Conservation (phyloP, 2,888 invertebrate species). For the Teinopalpus imperialis region DNA sequence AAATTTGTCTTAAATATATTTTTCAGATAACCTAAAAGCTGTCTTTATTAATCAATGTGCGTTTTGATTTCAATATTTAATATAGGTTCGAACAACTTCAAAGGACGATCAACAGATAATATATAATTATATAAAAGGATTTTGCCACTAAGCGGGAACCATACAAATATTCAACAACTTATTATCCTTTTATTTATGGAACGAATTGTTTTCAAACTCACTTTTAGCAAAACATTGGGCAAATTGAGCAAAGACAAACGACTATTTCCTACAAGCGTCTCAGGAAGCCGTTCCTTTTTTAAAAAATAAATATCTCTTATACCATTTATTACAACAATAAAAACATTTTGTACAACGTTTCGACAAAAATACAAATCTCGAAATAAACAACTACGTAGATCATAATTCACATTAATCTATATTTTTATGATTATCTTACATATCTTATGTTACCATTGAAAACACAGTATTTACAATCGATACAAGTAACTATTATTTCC, state of each 20-base stretch:
- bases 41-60: constrained; percentile 44
- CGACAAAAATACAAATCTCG: constrained; percentile 54
- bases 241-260: constrained; percentile 70
- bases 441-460: constrained; percentile 9
- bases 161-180: constrained; percentile 14
- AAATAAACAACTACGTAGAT: constrained; percentile 34
- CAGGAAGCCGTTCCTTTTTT: constrained; percentile 44
- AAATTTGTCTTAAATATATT: constrained; percentile 40
- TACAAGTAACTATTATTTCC: constrained; percentile 2
- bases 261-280: constrained; percentile 47
- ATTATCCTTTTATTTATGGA: constrained; percentile 22
- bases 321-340: constrained; percentile 30
- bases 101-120: constrained; percentile 5
- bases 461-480: constrained; percentile 16
- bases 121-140: constrained; percentile 3
- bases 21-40: constrained; percentile 37
- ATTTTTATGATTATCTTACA: constrained; percentile 9
- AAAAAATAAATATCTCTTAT: constrained; percentile 27
- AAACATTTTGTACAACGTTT: constrained; percentile 40
- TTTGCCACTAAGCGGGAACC: constrained; percentile 28
- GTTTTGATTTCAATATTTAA: constrained; percentile 49
- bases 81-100: constrained; percentile 28
- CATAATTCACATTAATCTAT: constrained; percentile 9
- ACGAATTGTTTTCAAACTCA: constrained; percentile 28
- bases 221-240: constrained; percentile 68